Base-by-base conservation (phyloP, 1,140 invertebrate genomes). In the Sinonovacula constricta region DNA sequence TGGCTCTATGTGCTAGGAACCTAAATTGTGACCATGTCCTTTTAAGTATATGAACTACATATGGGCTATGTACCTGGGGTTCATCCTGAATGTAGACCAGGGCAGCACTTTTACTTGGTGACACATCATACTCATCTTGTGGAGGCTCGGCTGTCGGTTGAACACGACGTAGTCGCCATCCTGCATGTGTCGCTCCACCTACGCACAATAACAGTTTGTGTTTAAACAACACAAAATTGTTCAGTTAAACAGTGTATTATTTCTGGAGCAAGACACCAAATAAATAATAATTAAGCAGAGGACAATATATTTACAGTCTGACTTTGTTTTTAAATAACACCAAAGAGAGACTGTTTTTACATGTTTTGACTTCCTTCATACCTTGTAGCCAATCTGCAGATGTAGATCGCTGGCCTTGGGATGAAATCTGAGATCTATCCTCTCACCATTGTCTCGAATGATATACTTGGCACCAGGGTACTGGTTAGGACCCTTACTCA, bases 41-140 rank as follows among this genome's bases (percentile, higher is more conserved):
- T n/a, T n/a, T n/a, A n/a, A n/a, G n/a, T n/a, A n/a, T n/a, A n/a
- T n/a, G n/a, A n/a, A n/a, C n/a, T n/a, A n/a, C n/a, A n/a, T n/a
- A n/a, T n/a, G n/a, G n/a, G n/a, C n/a, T n/a, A n/a, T n/a, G n/a
- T 86, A 93, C 93, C 93, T 94, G 24, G 96, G 91, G 91, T 97
- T 97, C 94, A 99, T 96, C 70, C 98, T 94, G 90, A 99, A 99
- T 81, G 98, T 99, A 54, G 97, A 99, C 98, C 98, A 99, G 0
- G 98, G 97, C 56, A 99, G 90, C 4, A 99, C 91, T 83, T 99
- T 99, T 0, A 99, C 98, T 88, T 97, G 94, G 91, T 99, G 99
- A 83, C 98, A 98, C 99, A 99, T 99, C 99, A 99, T 99, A 95
- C 96, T 97, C 98, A 99, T 99, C 93, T 99, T 99, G 91, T 99